Evolutionary conservation across 35 echinoderm and acorn worm genomes (phyloP), one percentile per base, ranked within the genome.

Genomic region (Apostichopus japonicus): DNA sequence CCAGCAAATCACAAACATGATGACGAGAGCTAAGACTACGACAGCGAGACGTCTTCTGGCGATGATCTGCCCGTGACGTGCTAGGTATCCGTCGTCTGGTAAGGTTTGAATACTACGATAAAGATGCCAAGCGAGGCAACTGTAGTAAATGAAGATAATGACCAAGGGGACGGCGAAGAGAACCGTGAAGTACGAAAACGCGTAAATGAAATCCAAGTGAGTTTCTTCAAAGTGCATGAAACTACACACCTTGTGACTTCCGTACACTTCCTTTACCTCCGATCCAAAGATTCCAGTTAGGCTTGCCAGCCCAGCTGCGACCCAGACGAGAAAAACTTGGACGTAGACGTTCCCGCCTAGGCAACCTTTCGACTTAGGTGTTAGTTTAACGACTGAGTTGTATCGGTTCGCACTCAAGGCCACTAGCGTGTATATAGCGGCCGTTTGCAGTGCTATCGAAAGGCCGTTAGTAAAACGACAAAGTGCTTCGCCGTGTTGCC

Each of bases 101-200:
- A 91, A 53, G 13, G 72, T 91, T 65, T 91, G 72, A 78, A 91
- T 91, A 53, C 90, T 91, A 23, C 71, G 72, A 25, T 78, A 79
- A 77, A 91, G 77, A 59, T 91, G 90, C 71, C 76, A 91, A 24
- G 90, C 90, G 7, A 91, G 90, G 16, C 90, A 44, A 79, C 90
- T 91, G 90, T 91, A 91, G 21, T 91, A 91, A 24, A 91, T 53
- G n/a, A 79, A 91, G 16, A 91, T 91, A 21, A 91, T 79, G 16
- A 91, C 19, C 55, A 91, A 59, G 0, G 90, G 90, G 79, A 79
- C 52, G 6, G 77, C 90, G 76, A 91, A 91, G 13, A 91, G 53
- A 51, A 91, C 16, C 8, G 15, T 25, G 72, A 91, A 91, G 77
- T 79, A 77, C 1, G 90, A 23, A 56, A 91, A n/a, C n/a, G 90